Conservation (phyloP, 1,140 invertebrate species). For the Cryptotermes secundus region DNA sequence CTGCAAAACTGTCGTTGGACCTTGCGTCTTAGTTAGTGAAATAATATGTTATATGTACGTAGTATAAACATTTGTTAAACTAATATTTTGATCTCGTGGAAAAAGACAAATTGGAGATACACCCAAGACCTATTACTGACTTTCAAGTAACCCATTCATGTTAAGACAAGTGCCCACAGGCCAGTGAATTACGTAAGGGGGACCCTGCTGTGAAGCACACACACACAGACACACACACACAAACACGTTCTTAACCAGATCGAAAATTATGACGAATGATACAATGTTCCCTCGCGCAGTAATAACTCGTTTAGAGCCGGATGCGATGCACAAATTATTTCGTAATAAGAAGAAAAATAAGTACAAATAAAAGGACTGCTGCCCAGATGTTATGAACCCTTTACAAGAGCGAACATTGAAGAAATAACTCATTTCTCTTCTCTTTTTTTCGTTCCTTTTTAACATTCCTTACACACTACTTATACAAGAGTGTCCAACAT, state of each 20-base stretch:
- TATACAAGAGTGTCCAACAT: not conserved
- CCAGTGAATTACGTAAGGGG: not conserved
- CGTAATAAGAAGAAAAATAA: conserved; percentile 1
- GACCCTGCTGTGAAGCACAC: not conserved
- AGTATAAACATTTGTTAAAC: no score
- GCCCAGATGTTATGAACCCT: not conserved
- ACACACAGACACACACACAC: no score
- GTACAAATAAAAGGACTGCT: not conserved
- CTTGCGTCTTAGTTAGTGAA: no score
- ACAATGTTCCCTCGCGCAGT: not conserved
- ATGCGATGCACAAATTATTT: not conserved
- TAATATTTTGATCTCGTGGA: no score
- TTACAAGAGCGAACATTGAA: not conserved
- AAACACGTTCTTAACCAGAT: not conserved
- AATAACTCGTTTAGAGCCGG: not conserved
- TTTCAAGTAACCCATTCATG: no score
- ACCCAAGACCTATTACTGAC: no score
- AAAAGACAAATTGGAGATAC: no score
- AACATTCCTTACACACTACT: not conserved
- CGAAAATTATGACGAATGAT: conserved; percentile 11
- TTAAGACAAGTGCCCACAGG: no score
- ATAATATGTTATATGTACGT: no score
- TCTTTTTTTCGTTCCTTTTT: no score
- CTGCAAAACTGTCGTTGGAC: no score
- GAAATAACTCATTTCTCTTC: no score